phyloP scores from a whole-genome alignment of 1,140 invertebrate genomes.

The Adoxophyes honmai region DNA sequence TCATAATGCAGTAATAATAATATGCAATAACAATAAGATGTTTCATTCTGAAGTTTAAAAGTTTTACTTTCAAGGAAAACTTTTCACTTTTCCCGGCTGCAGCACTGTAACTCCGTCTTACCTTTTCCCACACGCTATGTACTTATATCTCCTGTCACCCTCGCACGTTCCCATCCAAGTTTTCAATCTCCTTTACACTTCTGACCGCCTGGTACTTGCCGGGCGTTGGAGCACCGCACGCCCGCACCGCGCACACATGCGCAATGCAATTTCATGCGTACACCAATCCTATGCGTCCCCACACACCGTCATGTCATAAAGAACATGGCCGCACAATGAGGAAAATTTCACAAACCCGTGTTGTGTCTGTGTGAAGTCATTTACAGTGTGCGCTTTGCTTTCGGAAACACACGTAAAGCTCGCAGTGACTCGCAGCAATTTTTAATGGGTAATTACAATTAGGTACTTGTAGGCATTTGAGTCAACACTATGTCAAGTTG shows the following conservation, averaged over 20 bases:
- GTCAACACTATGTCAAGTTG: too few species aligned
- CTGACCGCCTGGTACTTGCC: constrained; percentile 62
- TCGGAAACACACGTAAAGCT: background rate
- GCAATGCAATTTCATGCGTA: constrained; percentile 35
- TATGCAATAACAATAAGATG: too few species aligned
- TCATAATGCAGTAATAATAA: too few species aligned
- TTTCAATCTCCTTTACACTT: constrained; percentile 15
- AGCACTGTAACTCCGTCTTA: constrained; percentile 6
- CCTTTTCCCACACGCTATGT: constrained; percentile 16
- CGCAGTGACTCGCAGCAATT: background rate
- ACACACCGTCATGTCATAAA: constrained; percentile 22
- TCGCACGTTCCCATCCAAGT: constrained; percentile 22
- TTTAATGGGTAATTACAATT: background rate
- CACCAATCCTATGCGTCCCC: constrained; percentile 35
- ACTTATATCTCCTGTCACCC: constrained; percentile 25
- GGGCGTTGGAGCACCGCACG: constrained; percentile 60
- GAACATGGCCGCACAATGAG: constrained; percentile 17
- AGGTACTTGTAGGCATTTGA: too few species aligned
- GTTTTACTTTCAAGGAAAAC: background rate
- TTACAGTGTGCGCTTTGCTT: background rate
- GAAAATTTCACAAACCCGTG: background rate
- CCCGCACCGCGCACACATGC: constrained; percentile 68
- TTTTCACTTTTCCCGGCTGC: constrained; percentile 8
- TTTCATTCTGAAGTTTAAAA: too few species aligned
- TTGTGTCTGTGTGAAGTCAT: constrained; percentile 3